Base-by-base conservation (phyloP, 2,113 vertebrate genomes). In the Erythrolamprus reginae region DNA sequence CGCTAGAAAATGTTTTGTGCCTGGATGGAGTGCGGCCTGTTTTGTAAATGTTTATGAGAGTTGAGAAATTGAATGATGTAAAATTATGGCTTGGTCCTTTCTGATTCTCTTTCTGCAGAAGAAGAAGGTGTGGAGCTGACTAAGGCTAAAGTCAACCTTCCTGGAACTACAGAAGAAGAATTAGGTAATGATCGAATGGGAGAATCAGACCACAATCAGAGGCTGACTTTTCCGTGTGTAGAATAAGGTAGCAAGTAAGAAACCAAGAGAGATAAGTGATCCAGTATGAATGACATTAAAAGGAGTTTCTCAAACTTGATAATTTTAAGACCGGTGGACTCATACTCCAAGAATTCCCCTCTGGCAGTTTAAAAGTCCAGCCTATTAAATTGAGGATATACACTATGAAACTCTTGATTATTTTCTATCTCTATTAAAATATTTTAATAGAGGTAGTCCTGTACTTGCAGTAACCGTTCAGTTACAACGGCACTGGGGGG, bases 101-200 rank as follows among this genome's bases (percentile, higher is more conserved):
- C 65, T 38, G 19, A 70, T 70, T 90, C 89, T 56, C n/a, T 93
- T 28, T 86, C 15, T 61, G 84, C 85, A 97, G 97, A 98, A 96
- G 97, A 98, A 86, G 97, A 98, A 65, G 96, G 97, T 90, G 96
- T 96, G 95, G 97, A 98, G 90, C 94, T 97, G 95, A 95, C 96
- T 90, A 98, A 97, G 95, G 96, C 97, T 87, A 97, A 97, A 94
- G 93, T 95, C 58, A 95, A 87, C 55, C 97, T 98, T 92, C 96
- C 97, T 90, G 97, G 96, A 92, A 96, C 97, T 91, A 50, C 97
- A 26, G 97, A 97, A 92, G 97, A 98, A 84, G 97, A 97, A 87
- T 94, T 96, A 96, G 96, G 96, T 96, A 96, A 96, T 89, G 70
- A 83, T 26, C 19, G 88, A 45, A 90, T 48, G 21, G 4, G 33